A percentile compares a stretch with the other conserved stretches of the same genome.
These are phyloP conservation scores for Podocnemis expansa DNA, from an alignment of 2,113 vertebrate genomes.

Conservation along the genomic window DNA sequence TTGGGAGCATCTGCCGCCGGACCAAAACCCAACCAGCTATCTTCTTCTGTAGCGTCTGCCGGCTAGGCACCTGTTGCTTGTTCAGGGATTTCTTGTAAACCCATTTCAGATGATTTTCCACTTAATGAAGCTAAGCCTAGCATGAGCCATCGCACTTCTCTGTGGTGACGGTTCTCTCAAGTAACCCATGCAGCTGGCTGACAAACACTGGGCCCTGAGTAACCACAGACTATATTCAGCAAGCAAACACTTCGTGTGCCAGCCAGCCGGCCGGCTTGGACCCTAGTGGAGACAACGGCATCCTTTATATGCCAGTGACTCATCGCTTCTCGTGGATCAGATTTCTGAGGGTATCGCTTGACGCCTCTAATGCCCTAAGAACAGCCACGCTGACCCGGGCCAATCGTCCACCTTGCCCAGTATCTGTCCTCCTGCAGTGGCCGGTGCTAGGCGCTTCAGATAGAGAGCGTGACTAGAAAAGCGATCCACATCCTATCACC, in stretches of 20 bases:
- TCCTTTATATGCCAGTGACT: not conserved
- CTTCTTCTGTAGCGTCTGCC: not conserved
- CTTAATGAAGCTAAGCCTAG: not conserved
- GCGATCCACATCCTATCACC: too few relatives aligned
- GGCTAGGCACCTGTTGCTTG: not conserved
- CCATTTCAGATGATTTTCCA: not conserved
- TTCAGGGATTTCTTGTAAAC: not conserved
- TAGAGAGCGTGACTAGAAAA: too few relatives aligned
- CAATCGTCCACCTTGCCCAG: too few relatives aligned
- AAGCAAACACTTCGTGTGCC: not conserved
- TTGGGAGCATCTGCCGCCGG: not conserved
- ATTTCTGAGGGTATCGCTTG: not conserved
- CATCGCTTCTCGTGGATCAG: not conserved
- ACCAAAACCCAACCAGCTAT: not conserved
- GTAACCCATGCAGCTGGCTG: not conserved
- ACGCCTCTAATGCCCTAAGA: not conserved
- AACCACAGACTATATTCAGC: not conserved
- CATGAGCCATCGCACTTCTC: not conserved
- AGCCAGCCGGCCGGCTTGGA: not conserved
- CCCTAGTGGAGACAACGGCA: not conserved
- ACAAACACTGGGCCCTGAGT: not conserved
- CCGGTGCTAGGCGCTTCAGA: too few relatives aligned
- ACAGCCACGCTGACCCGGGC: too few relatives aligned
- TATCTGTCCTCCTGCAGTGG: too few relatives aligned
- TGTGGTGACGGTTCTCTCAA: not conserved